Base-by-base conservation (phyloP, 2,113 vertebrate species). In the Thomomys bottae region DNA sequence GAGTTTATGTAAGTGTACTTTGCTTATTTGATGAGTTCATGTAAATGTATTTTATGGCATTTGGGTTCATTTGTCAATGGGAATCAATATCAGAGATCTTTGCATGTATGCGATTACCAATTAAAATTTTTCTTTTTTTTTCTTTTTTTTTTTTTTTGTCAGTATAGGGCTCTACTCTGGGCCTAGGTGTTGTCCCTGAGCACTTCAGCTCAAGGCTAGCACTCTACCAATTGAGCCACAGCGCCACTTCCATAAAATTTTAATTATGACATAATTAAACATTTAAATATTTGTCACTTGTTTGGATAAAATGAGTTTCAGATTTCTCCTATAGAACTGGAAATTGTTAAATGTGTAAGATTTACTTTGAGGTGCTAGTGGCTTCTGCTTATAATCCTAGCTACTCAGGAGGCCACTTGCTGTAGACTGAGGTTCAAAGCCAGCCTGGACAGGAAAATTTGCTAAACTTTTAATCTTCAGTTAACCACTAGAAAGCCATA, bases 61-160 rank as follows among this genome's bases (percentile, higher is more conserved):
- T 71, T 71, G 20, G 17, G n/a, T 85, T 61, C 59, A 26, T 30
- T 81, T 63, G 36, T 45, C 45, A 30, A 30, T 68, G 32, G 63
- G 54, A 7, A 70, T 45, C 20, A 30, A 85, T 45, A 23, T 24
- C 49, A 85, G 17, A 26, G 57, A 24, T 72, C n/a, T 85, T 70
- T 68, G 42, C 26, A 45, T 77, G 21, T 63, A 64, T 73, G 79
- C 92, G 24, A 57, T 93, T 34, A 86, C 26, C 83, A 90, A 45
- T 78, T 92, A 70, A 95, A 86, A 61, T 26, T 89, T 82, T 93
- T 88, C n/a, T n/a, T n/a, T n/a, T n/a, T n/a, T n/a, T n/a, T n/a
- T n/a, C n/a, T n/a, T n/a, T n/a, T n/a, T n/a, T n/a, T n/a, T n/a
- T n/a, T n/a, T n/a, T n/a, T n/a, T n/a, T n/a, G n/a, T n/a, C n/a